Percentiles rank a stretch among this genome's conserved stretches.
These are phyloP conservation scores for Hemithea aestivaria DNA, from an alignment of 2,888 invertebrate genomes.

Conservation along the genomic window DNA sequence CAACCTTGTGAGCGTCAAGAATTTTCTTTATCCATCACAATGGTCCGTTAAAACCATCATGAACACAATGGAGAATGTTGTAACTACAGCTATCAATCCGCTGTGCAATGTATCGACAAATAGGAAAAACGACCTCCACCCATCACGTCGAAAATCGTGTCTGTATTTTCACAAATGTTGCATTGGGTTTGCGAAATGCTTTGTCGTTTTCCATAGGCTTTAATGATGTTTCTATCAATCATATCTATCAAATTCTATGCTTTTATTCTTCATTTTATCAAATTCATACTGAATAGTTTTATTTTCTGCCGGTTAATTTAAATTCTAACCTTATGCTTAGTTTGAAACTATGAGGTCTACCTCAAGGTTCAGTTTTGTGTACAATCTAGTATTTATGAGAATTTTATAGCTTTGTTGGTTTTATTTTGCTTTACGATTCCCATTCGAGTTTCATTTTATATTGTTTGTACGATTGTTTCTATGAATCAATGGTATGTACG, in stretches of 20 bases:
- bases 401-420: constrained; percentile 12
- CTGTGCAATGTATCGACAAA: constrained; percentile 19
- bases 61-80: constrained; percentile 27
- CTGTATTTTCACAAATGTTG: constrained; percentile 28
- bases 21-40: constrained; percentile 23
- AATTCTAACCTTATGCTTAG: constrained; percentile 17
- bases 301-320: constrained; percentile 21
- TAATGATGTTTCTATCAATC: constrained; percentile 19
- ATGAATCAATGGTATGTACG: neutral
- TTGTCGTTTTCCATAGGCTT: constrained; percentile 23
- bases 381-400: constrained; percentile 8
- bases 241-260: constrained; percentile 10
- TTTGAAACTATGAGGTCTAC: constrained; percentile 16
- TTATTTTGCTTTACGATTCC: constrained; percentile 8
- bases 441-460: constrained; percentile 1
- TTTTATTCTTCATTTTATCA: constrained; percentile 12
- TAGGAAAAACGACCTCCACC: constrained; percentile 33
- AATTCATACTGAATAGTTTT: constrained; percentile 18
- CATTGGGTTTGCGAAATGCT: constrained; percentile 25
- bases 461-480: constrained; percentile 3
- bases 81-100: constrained; percentile 35
- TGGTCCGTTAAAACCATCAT: constrained; percentile 23
- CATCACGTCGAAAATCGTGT: constrained; percentile 20
- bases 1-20: constrained; percentile 28
- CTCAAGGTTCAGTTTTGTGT: constrained; percentile 21